phyloP scores from a whole-genome alignment of 1,140 invertebrate species.

The Maniola jurtina region DNA sequence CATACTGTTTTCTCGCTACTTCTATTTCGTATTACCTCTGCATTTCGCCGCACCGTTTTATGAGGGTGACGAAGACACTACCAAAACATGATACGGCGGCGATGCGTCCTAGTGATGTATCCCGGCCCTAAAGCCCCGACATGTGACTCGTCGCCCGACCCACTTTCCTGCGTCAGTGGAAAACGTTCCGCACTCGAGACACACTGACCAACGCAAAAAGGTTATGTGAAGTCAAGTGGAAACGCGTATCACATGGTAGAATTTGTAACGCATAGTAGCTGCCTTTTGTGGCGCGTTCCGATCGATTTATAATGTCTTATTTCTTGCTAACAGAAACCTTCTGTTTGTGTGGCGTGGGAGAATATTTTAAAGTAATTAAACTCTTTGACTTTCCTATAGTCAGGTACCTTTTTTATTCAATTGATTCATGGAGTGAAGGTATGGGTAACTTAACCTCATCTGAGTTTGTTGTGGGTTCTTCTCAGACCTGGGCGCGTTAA shows the following conservation, averaged over 20 bases:
- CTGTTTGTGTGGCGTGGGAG: slow-evolving; percentile 1
- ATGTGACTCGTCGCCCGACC: slow-evolving; percentile 54
- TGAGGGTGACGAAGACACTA: no score
- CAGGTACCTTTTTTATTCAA: no score
- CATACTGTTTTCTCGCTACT: no score
- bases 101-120: no score
- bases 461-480: no score
- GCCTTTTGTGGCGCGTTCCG: neutral
- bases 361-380: slow-evolving; percentile 1
- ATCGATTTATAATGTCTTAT: slow-evolving; percentile 12
- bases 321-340: slow-evolving; percentile 2
- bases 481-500: no score
- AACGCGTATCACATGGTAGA: slow-evolving; percentile 28
- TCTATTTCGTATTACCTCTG: no score
- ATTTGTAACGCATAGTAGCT: slow-evolving; percentile 23
- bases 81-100: no score
- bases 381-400: neutral
- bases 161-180: slow-evolving; percentile 56
- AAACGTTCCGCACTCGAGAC: slow-evolving; percentile 29
- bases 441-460: no score
- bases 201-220: slow-evolving; percentile 35
- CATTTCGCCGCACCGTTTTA: no score
- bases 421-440: no score
- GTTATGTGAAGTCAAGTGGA: slow-evolving; percentile 33
- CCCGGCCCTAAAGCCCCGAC: slow-evolving; percentile 23